Base-by-base conservation (phyloP, 2,113 vertebrate species). In the Platichthys flesus region DNA sequence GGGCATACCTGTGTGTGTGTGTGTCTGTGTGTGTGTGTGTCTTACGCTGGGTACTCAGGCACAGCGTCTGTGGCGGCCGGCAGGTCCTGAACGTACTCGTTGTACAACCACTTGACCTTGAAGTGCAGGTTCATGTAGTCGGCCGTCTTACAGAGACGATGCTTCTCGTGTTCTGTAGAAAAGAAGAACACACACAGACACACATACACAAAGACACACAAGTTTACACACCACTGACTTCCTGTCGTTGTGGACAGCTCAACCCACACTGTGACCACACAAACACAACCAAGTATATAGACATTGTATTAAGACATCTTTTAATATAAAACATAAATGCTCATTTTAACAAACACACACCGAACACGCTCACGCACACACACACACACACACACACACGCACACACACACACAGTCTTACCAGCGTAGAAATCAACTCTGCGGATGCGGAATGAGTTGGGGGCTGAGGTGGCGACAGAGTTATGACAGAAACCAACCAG, bases 61-160 rank as follows among this genome's bases (percentile, higher is more conserved):
- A 97, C 95, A 20, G 91, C 84, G 35, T 93, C 95, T 56, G 91
- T 91, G 90, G 96, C 93, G 87, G 91, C 86, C 14, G 96, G 94
- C 86, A 99, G 96, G 58, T 97, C 95, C 54, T 70, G 89, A 6
- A 98, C 91, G 0, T 99, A 99, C 79, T 99, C 98, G 2, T 97
- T 98, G 93, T 97, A 94, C 4, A 99, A 95, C 98, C 98, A 98
- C 88, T 99, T 99, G 86, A 99, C 97, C 92, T 99, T 99, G 93
- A 99, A 99, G 92, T 99, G 98, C 67, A 99, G 95, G 91, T 98
- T 99, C 98, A 99, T 99, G 93, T 99, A 99, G 94, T 99, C 98
- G 0, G 97, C 96, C 2, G 96, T 97, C 90, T 96, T 98, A 83
- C 97, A 99, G 28, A 98, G 93, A 21, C 91, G 94, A 66, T 96